Evolutionary conservation across 1,140 invertebrate species (phyloP).

Genomic region (Drosophila bifasciata): DNA sequence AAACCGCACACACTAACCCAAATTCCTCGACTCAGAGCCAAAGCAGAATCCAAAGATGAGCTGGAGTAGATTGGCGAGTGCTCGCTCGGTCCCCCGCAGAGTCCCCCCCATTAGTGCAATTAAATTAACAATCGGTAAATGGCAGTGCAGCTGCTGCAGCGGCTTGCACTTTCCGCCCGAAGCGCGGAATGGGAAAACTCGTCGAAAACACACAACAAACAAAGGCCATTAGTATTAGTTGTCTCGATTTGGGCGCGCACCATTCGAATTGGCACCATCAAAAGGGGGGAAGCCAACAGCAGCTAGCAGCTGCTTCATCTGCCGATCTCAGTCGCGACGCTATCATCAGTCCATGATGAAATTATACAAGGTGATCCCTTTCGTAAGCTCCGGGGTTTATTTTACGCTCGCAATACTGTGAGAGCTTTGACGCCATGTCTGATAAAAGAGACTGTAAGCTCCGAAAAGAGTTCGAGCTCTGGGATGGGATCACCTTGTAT

Average conservation of each 20-base stretch:
- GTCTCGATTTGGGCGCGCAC: slow-evolving; percentile 46
- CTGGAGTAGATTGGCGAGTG: slow-evolving; percentile 3
- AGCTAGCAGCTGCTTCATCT: slow-evolving; percentile 5
- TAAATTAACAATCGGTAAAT: slow-evolving; percentile 71
- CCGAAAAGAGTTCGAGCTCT: too few relatives aligned
- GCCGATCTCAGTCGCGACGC: slow-evolving; percentile 7
- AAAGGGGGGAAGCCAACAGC: background rate
- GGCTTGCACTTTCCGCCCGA: slow-evolving; percentile 64
- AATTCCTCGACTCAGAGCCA: slow-evolving; percentile 42
- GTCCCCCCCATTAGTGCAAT: slow-evolving; percentile 46
- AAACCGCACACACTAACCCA: slow-evolving; percentile 69
- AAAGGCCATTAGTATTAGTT: slow-evolving; percentile 70
- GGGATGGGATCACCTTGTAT: too few relatives aligned
- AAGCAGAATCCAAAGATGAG: slow-evolving; percentile 13
- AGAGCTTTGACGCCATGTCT: too few relatives aligned
- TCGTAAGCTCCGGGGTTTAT: too few relatives aligned
- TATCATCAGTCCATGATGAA: too few relatives aligned
- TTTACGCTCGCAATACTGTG: too few relatives aligned
- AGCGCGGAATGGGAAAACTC: slow-evolving; percentile 52
- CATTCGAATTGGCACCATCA: slow-evolving; percentile 51
- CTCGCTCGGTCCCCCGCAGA: slow-evolving; percentile 8
- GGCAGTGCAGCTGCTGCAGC: slow-evolving; percentile 65
- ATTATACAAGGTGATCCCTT: too few relatives aligned
- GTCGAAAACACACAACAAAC: slow-evolving; percentile 74
- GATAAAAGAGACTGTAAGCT: too few relatives aligned